phyloP scores from a whole-genome alignment of 2,888 invertebrate species.

The Cistogaster globosa region DNA sequence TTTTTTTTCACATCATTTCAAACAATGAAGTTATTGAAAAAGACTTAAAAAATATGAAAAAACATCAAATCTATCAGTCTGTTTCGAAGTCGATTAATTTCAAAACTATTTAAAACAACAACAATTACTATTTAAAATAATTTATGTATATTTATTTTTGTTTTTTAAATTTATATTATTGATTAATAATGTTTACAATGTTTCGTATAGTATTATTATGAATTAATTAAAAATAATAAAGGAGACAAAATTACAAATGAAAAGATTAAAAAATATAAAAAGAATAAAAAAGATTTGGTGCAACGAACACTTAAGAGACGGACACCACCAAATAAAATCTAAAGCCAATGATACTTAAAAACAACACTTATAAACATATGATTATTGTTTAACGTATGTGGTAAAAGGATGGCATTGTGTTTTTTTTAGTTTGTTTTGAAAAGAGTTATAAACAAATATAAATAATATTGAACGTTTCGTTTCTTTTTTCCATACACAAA shows the following conservation, averaged over 20 bases:
- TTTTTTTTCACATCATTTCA: too few relatives aligned
- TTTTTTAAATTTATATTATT: slow-evolving; percentile 44
- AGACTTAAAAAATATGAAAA: too few relatives aligned
- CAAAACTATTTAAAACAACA: neutral
- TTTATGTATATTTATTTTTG: slow-evolving; percentile 57
- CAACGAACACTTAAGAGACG: slow-evolving; percentile 31
- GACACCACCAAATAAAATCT: slow-evolving; percentile 18
- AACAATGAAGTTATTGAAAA: too few relatives aligned
- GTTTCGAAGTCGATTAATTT: too few relatives aligned
- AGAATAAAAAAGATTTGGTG: slow-evolving; percentile 29
- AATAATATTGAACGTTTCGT: neutral
- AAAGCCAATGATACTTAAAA: slow-evolving; percentile 15
- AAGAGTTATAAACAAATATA: neutral
- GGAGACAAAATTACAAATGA: slow-evolving; percentile 51
- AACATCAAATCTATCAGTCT: too few relatives aligned
- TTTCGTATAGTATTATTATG: slow-evolving; percentile 53
- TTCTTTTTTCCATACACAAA: neutral
- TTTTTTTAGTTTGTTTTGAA: neutral
- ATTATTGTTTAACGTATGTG: slow-evolving; percentile 9
- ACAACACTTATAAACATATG: slow-evolving; percentile 28
- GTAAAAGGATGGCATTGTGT: neutral
- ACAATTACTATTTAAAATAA: slow-evolving; percentile 54
- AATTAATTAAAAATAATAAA: slow-evolving; percentile 59
- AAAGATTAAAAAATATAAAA: slow-evolving; percentile 20
- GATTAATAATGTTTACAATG: slow-evolving; percentile 47